phyloP scores from a whole-genome alignment of 2,797 vertebrate genomes.

The Amazona finschi region DNA sequence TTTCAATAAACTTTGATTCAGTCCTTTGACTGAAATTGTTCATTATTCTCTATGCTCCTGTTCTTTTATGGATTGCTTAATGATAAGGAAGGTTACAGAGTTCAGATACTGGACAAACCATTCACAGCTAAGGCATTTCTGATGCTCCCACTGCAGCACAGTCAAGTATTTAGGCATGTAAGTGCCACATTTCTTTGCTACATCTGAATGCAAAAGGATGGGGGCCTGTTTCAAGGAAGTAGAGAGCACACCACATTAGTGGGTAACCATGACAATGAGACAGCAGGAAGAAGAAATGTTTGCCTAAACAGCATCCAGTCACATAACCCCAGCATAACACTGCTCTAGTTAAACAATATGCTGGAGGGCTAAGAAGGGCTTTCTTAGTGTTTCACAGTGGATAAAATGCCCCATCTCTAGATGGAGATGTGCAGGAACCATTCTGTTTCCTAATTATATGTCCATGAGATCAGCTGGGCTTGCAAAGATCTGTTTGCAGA shows the following conservation, averaged over 20 bases:
- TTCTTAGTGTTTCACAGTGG: background rate
- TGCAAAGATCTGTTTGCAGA: background rate
- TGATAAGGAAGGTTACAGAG: background rate
- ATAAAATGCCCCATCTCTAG: background rate
- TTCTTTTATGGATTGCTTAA: background rate
- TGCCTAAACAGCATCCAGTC: constrained; percentile 52
- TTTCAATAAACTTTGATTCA: background rate
- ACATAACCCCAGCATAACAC: constrained; percentile 51
- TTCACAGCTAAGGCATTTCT: background rate
- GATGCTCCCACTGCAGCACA: background rate
- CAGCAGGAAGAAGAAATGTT: constrained; percentile 61
- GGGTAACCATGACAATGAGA: constrained; percentile 72
- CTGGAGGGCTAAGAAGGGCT: constrained; percentile 16
- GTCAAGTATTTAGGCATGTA: background rate
- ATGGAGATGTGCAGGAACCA: background rate
- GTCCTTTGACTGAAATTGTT: background rate
- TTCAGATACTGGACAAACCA: background rate
- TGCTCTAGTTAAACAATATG: constrained; percentile 47
- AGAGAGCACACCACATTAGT: constrained; percentile 16
- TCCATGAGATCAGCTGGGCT: background rate
- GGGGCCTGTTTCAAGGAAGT: constrained; percentile 20
- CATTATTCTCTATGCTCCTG: background rate
- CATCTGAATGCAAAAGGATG: constrained; percentile 16
- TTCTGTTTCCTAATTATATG: background rate
- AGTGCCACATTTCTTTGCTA: constrained; percentile 35